These are phyloP conservation scores for Onychomys leucogaster DNA, from an alignment of 2,797 vertebrate genomes.

Conservation along the genomic window DNA sequence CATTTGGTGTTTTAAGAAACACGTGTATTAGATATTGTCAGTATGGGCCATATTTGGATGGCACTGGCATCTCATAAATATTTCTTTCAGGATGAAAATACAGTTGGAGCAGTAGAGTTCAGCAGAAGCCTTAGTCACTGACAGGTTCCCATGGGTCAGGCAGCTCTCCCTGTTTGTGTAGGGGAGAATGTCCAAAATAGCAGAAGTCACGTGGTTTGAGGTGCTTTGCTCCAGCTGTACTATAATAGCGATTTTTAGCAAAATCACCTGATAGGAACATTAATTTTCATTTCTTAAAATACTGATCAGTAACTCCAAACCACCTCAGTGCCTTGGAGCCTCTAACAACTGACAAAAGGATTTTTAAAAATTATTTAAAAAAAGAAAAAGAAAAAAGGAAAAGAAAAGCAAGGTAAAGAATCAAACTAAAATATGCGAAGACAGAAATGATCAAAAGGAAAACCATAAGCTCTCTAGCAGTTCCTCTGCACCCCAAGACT, in stretches of 20 bases:
- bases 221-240: not conserved
- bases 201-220: not conserved
- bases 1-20: conserved; percentile 35
- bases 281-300: conserved; percentile 53
- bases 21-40: conserved; percentile 9
- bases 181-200: not conserved
- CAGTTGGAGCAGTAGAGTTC: not conserved
- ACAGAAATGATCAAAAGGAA: not conserved
- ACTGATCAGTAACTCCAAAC: conserved; percentile 12
- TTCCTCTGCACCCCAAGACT: conserved; percentile 1
- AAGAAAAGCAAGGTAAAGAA: conserved; percentile 12
- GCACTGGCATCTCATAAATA: conserved; percentile 11
- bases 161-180: not conserved
- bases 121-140: not conserved
- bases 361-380: not conserved
- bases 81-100: conserved; percentile 52
- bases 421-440: conserved; percentile 29
- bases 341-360: not conserved
- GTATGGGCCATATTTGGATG: not conserved
- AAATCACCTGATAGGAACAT: not conserved
- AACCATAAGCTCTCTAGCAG: not conserved
- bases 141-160: not conserved
- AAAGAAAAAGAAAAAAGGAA: not conserved
- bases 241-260: not conserved
- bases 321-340: not conserved